Evolutionary conservation across 2,797 vertebrate species (phyloP).

Genomic region (Kryptopterus vitreolus): DNA sequence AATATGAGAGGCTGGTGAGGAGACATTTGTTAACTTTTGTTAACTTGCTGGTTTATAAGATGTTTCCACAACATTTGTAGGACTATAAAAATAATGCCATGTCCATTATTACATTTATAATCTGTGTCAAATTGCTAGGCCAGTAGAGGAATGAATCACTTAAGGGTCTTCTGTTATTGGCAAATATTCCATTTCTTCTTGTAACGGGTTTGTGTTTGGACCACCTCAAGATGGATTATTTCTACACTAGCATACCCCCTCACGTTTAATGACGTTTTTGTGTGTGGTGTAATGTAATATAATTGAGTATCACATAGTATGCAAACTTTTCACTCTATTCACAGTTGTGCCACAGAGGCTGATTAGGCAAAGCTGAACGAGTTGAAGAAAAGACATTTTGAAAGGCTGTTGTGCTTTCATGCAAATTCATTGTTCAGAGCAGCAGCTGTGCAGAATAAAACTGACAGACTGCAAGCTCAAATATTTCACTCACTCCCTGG

Average conservation of each 20-base stretch:
- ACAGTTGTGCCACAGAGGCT: not conserved
- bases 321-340: not conserved
- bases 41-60: no score
- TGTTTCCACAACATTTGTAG: not conserved
- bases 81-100: not conserved
- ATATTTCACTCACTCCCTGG: not conserved
- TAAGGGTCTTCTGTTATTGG: not conserved
- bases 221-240: no score
- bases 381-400: not conserved
- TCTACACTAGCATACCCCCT: not conserved
- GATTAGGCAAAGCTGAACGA: not conserved
- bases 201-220: not conserved
- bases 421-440: not conserved
- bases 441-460: constrained; percentile 7
- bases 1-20: not conserved
- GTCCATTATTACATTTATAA: not conserved
- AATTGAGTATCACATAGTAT: not conserved
- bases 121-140: not conserved
- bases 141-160: not conserved
- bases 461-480: not conserved
- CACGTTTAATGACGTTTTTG: no score
- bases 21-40: not conserved
- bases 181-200: not conserved
- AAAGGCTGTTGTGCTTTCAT: constrained; percentile 6
- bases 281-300: not conserved